Conservation (phyloP, 2,888 invertebrate species). For the Idaea dimidiata region DNA sequence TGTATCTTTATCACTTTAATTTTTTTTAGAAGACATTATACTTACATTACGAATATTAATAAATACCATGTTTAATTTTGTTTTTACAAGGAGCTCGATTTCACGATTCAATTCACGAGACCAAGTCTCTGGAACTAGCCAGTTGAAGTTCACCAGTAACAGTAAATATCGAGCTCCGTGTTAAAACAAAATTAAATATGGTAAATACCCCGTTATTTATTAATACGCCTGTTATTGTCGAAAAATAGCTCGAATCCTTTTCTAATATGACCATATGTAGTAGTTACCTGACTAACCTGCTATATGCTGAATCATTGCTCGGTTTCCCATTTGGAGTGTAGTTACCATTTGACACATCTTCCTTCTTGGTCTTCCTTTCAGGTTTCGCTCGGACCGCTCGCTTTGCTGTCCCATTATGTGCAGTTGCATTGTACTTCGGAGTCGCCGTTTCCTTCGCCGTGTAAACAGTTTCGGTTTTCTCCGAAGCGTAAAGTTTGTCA, state of each 20-base stretch:
- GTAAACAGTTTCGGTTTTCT: constrained; percentile 47
- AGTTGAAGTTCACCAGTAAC: too few relatives aligned
- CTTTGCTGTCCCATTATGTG: constrained; percentile 52
- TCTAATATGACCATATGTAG: constrained; percentile 20
- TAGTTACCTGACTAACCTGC: constrained; percentile 86
- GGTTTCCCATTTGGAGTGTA: constrained; percentile 62
- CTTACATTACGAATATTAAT: constrained; percentile 6
- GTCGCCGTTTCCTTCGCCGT: constrained; percentile 47
- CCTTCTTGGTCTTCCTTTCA: constrained; percentile 63
- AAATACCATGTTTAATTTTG: too few relatives aligned
- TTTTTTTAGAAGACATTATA: too few relatives aligned
- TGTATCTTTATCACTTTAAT: too few relatives aligned
- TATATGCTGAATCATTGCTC: constrained; percentile 89
- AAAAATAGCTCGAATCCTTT: constrained; percentile 4
- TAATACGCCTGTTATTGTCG: too few relatives aligned
- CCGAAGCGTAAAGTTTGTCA: constrained; percentile 71
- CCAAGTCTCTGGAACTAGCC: too few relatives aligned
- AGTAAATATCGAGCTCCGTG: too few relatives aligned
- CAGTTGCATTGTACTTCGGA: constrained; percentile 38
- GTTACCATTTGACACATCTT: constrained; percentile 58
- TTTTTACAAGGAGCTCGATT: too few relatives aligned
- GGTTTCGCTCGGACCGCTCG: constrained; percentile 52
- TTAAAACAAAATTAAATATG: too few relatives aligned
- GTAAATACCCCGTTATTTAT: too few relatives aligned
- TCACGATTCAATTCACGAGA: too few relatives aligned